Evolutionary conservation across 2,797 vertebrate species (phyloP).

Genomic region (Aldrovandia affinis): DNA sequence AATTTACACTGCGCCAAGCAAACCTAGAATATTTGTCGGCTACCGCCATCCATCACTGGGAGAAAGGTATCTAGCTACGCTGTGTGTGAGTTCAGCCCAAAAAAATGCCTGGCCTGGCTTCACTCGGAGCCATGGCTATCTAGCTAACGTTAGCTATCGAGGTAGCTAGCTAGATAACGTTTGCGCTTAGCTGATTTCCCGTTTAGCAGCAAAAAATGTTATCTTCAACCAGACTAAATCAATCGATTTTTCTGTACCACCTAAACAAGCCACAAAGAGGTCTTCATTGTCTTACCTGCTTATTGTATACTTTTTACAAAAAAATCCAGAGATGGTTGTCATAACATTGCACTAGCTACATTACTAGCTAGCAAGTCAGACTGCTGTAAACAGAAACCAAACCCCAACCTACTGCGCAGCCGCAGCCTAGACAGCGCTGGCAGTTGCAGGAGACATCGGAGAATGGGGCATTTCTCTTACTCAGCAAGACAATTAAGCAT

Average conservation of each 20-base stretch:
- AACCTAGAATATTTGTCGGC: neutral
- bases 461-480: neutral
- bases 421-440: conserved; percentile 31
- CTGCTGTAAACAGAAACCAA: conserved; percentile 81
- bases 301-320: conserved; percentile 51
- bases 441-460: conserved; percentile 5
- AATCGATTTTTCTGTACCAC: neutral
- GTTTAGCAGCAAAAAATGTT: neutral
- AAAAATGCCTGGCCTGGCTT: conserved; percentile 4
- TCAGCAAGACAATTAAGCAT: neutral
- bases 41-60: neutral
- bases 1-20: neutral
- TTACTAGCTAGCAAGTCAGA: conserved; percentile 66
- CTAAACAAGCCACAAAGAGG: neutral
- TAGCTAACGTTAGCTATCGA: conserved; percentile 20
- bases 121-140: conserved; percentile 6
- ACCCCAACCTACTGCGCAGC: conserved; percentile 68
- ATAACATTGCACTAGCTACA: conserved; percentile 70
- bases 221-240: neutral
- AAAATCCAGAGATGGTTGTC: conserved; percentile 66
- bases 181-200: neutral
- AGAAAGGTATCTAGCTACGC: neutral
- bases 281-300: conserved; percentile 63
- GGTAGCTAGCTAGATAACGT: conserved; percentile 12
- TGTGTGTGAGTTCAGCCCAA: conserved; percentile 1